phyloP scores from a whole-genome alignment of 2,113 vertebrate species.

The Ceuthmochares aereus region DNA sequence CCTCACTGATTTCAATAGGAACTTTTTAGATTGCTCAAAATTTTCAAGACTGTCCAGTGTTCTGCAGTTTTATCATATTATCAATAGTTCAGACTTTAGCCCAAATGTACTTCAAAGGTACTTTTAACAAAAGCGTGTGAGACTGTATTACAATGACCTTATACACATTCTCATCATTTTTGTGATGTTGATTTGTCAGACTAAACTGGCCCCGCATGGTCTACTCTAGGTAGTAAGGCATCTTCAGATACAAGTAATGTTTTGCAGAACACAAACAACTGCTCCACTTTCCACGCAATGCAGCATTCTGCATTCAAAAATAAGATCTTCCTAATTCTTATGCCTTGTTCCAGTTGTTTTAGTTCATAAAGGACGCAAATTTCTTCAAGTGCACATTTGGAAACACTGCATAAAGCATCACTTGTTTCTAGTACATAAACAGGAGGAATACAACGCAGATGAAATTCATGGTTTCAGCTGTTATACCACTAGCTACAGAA shows the following conservation, averaged over 20 bases:
- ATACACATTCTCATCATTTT: background rate
- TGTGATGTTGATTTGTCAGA: background rate
- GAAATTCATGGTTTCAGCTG: background rate
- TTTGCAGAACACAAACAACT: background rate
- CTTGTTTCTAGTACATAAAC: background rate
- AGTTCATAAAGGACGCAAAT: accelerated
- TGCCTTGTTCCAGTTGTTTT: background rate
- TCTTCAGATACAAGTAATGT: background rate
- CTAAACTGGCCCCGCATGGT: background rate
- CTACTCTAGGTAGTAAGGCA: background rate
- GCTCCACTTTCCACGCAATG: background rate
- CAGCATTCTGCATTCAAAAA: background rate
- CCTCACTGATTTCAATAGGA: background rate
- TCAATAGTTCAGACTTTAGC: background rate
- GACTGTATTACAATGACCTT: background rate
- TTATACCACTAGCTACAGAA: background rate
- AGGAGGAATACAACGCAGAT: background rate
- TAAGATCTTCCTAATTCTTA: background rate
- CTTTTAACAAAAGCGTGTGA: background rate
- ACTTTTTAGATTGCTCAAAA: background rate
- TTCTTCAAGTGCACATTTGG: background rate
- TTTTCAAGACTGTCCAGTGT: background rate
- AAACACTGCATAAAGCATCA: background rate
- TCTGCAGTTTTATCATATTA: background rate
- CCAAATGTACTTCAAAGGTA: background rate